Base-by-base conservation (phyloP, 2,888 invertebrate species). In the Steinernema scapterisci region DNA sequence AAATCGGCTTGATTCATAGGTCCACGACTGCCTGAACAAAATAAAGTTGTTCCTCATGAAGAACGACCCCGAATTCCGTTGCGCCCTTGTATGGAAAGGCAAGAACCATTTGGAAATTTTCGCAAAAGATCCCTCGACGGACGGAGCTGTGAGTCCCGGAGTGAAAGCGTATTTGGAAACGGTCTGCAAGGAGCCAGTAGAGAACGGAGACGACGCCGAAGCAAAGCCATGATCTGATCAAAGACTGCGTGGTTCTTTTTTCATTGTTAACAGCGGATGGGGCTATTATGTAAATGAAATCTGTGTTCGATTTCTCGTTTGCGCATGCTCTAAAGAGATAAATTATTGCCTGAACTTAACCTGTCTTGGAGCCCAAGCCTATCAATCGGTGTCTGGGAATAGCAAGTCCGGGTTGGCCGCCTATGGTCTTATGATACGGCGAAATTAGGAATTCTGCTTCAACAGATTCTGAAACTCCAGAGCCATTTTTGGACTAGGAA, bases 1-100 rank as follows among this genome's bases (percentile, higher is more conserved):
- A 63, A 27, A n/a, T n/a, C n/a, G n/a, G n/a, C n/a, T n/a, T 71
- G 19, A 76, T 77, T 25, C 70, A 31, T 31, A 80, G 80, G 85
- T 86, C 9, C 86, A 87, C 78, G 87, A 88, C 75, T 86, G 86
- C 70, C 79, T 87, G 19, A 80, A 82, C 73, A 87, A 87, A 78
- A 78, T 87, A 51, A 76, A 79, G 75, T 81, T 84, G 76, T 87
- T 87, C 76, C 76, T 87, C 70, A 81, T 82, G 23, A 85, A 84
- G 74, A 88, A 87, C 78, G 84, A 85, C 31, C 74, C 83, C 6
- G 80, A 80, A 9, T 83, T 87, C 76, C 80, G 83, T 72, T 85
- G 87, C 72, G 85, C 81, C 1, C 81, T 87, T 6, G 80, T 87
- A 19, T 86, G 86, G 86, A 84, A 84, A 72, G 85, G 85, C 27